phyloP scores from a whole-genome alignment of 2,797 vertebrate species.

The Myotis findleyi region DNA sequence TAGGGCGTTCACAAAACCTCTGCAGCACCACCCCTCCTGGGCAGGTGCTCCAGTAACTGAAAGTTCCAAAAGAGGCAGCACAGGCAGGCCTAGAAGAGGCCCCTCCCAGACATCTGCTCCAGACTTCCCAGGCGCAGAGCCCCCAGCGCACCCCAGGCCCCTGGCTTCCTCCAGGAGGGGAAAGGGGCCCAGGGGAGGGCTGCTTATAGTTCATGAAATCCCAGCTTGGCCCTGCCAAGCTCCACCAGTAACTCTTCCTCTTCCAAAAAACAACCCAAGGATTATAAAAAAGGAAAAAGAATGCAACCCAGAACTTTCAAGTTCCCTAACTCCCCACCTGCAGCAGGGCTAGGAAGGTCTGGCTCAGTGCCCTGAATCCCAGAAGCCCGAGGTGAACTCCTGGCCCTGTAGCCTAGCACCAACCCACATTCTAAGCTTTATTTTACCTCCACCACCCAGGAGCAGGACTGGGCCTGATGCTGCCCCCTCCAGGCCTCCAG shows the following conservation, averaged over 20 bases:
- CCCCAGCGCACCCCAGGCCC: neutral
- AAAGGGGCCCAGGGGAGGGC: slow-evolving; percentile 20
- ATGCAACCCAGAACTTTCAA: neutral
- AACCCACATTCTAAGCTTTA: neutral
- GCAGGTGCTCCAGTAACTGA: slow-evolving; percentile 44
- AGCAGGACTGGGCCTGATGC: neutral
- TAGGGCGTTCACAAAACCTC: neutral
- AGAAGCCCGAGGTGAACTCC: neutral
- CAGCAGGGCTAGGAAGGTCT: neutral
- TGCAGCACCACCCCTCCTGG: neutral
- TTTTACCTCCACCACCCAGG: neutral
- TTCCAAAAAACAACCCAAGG: slow-evolving; percentile 19
- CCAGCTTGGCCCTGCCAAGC: slow-evolving; percentile 32
- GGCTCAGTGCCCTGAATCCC: neutral
- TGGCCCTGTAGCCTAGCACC: neutral
- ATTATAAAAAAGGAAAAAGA: neutral
- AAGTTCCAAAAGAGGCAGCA: slow-evolving; percentile 30
- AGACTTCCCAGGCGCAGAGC: neutral
- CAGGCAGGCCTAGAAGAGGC: neutral
- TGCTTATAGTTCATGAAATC: slow-evolving; percentile 45
- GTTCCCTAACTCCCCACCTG: neutral
- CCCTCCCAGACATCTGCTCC: slow-evolving; percentile 64
- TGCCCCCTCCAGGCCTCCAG: neutral
- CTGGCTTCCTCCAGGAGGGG: neutral
- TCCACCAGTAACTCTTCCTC: slow-evolving; percentile 37